These are phyloP conservation scores for Promerops cafer DNA, from an alignment of 2,113 vertebrate genomes.

Conservation along the genomic window DNA sequence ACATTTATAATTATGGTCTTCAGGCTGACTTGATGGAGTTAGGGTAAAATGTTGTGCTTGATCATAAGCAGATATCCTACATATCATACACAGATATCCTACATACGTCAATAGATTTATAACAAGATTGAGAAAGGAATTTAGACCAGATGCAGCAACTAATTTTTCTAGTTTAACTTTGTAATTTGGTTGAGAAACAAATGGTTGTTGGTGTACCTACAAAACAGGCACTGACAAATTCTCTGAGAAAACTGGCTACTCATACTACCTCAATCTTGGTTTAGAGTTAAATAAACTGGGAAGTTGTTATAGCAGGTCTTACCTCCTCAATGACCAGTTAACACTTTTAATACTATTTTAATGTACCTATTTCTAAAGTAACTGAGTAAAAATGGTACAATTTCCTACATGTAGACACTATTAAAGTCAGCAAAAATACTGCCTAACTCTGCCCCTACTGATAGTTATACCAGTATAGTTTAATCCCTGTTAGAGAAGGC, in stretches of 20 bases:
- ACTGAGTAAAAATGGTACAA: neutral
- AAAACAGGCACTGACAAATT: neutral
- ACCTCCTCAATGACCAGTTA: neutral
- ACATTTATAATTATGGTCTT: slow-evolving; percentile 19
- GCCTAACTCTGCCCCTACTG: neutral
- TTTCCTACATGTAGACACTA: neutral
- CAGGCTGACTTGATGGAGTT: neutral
- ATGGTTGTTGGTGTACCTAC: neutral
- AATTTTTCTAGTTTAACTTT: neutral
- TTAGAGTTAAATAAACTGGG: neutral
- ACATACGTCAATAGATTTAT: slow-evolving; percentile 11
- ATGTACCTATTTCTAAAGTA: neutral
- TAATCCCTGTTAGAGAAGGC: neutral
- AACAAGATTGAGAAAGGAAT: slow-evolving; percentile 5
- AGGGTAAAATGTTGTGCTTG: neutral
- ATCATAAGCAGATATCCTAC: slow-evolving; percentile 31
- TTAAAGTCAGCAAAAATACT: neutral
- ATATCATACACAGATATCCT: slow-evolving; percentile 20
- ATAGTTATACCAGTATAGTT: neutral
- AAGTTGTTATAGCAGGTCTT: neutral
- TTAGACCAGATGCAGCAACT: slow-evolving; percentile 8
- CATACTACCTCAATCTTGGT: neutral
- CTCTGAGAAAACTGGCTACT: neutral
- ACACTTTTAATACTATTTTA: neutral
- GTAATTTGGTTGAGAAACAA: neutral